A percentile compares a stretch with the other conserved stretches of the same genome.
Evolutionary conservation across 2,797 vertebrate genomes (phyloP).

Genomic region (Sebastes taczanowskii): DNA sequence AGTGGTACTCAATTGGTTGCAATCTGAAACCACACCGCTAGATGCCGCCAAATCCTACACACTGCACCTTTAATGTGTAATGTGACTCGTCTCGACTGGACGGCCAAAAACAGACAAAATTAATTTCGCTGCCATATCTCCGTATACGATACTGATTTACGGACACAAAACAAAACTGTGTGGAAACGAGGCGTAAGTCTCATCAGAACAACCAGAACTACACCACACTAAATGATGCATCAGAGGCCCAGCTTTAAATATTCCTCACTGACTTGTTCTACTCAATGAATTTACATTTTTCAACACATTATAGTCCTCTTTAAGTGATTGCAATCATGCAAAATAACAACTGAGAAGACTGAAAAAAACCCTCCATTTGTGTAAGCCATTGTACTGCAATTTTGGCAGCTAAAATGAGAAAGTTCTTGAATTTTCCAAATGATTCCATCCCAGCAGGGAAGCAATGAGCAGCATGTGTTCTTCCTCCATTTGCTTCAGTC

Average conservation of each 20-base stretch:
- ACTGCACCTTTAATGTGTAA: no score
- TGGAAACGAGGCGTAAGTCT: background rate
- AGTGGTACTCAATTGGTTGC: no score
- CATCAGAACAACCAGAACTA: background rate
- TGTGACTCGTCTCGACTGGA: no score
- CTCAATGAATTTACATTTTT: background rate
- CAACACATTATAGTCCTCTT: background rate
- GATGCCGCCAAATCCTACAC: no score
- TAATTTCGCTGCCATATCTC: no score
- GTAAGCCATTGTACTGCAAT: background rate
- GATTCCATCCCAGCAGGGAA: background rate
- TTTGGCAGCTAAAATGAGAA: constrained; percentile 3
- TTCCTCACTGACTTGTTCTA: background rate
- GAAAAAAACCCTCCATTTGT: background rate
- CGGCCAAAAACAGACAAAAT: no score
- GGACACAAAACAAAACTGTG: background rate
- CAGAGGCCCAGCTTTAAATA: background rate
- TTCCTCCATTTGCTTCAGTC: background rate
- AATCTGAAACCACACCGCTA: no score
- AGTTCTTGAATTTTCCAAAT: background rate
- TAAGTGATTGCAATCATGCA: constrained; percentile 7
- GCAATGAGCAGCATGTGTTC: background rate
- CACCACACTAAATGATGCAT: background rate
- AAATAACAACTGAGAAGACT: background rate
- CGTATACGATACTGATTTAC: background rate